Percentiles rank a stretch among this genome's conserved stretches.
These are phyloP conservation scores for Chrysochloris asiatica DNA, from an alignment of 2,113 vertebrate species.

Conservation along the genomic window DNA sequence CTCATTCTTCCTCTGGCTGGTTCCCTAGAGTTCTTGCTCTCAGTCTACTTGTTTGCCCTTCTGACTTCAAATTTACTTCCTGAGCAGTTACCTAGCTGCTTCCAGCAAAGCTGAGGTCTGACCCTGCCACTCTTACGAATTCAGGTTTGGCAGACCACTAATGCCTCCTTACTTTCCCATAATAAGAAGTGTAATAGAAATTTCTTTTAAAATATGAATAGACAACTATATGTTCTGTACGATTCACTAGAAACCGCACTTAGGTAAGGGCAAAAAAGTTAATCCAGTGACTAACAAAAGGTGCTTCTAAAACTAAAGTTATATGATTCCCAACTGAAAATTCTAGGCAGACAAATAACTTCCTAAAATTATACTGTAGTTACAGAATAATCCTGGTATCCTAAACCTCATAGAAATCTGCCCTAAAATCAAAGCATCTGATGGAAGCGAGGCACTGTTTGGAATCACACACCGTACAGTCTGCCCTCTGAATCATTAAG, in stretches of 20 bases:
- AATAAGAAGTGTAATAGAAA: background rate
- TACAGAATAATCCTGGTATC: background rate
- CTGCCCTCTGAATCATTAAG: background rate
- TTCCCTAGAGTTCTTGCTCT: background rate
- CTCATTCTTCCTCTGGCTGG: background rate
- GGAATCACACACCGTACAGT: background rate
- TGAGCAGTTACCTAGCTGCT: background rate
- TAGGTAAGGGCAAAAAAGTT: background rate
- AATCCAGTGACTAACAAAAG: background rate
- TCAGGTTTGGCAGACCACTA: background rate
- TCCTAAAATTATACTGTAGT: background rate
- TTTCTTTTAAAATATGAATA: background rate
- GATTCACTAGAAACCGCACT: background rate
- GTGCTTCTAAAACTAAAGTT: conserved; percentile 6
- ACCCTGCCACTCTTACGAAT: background rate
- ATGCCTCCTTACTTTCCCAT: too few species aligned
- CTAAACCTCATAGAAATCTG: background rate
- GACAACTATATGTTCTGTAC: background rate
- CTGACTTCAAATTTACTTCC: background rate
- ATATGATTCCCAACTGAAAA: background rate
- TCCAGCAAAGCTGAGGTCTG: background rate
- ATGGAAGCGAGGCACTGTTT: background rate
- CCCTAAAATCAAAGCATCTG: background rate
- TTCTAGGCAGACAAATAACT: background rate
- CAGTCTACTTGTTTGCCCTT: background rate